Evolutionary conservation across 2,888 invertebrate species (phyloP).

Genomic region (Apotomis betuletana): DNA sequence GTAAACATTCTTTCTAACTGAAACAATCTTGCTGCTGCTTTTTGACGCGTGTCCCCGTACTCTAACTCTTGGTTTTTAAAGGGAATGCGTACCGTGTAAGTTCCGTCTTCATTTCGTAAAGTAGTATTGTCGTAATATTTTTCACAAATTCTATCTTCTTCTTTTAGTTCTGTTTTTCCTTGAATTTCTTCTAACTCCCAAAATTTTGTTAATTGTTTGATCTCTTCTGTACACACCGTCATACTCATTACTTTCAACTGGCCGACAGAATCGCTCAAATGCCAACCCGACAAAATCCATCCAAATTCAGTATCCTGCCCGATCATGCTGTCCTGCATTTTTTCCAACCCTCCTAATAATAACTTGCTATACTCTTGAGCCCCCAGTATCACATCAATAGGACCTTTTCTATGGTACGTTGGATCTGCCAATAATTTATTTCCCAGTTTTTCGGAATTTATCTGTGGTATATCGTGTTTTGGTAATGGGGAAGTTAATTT

Average conservation of each 20-base stretch:
- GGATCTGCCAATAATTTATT: constrained; percentile 8
- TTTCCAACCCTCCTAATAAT: neutral
- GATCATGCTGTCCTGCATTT: neutral
- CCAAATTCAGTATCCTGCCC: constrained; percentile 2
- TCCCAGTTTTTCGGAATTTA: neutral
- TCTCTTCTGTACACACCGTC: neutral
- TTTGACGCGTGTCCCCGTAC: neutral
- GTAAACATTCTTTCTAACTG: neutral
- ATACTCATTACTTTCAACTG: neutral
- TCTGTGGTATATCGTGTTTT: neutral
- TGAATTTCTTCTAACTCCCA: constrained; percentile 18
- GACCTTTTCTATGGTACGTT: constrained; percentile 10
- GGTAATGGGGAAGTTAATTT: constrained; percentile 1
- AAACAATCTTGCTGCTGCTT: neutral
- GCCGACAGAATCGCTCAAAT: too few relatives aligned
- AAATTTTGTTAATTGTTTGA: constrained; percentile 2
- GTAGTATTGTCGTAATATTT: neutral
- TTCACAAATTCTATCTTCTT: constrained; percentile 6
- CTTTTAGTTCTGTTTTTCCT: neutral
- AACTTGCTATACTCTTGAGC: neutral
- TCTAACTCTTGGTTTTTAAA: neutral
- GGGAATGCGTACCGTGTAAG: constrained; percentile 1
- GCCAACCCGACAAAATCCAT: constrained; percentile 8
- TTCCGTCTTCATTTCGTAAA: neutral
- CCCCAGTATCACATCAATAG: constrained; percentile 10